These are phyloP conservation scores for Dichetophora obliterata DNA, from an alignment of 2,888 invertebrate genomes.

Conservation along the genomic window DNA sequence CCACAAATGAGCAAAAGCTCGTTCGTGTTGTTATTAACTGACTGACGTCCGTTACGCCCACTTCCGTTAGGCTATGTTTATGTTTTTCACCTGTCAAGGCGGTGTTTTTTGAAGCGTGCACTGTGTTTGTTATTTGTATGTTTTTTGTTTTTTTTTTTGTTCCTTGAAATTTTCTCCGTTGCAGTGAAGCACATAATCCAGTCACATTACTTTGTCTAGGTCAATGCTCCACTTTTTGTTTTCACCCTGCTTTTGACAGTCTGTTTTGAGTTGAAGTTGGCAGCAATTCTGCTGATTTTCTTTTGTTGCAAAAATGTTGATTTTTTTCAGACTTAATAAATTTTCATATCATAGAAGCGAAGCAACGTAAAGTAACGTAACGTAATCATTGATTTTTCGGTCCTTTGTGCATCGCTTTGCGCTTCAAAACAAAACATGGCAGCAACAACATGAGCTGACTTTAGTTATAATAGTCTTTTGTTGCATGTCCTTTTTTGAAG, in stretches of 20 bases:
- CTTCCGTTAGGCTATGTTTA: conserved; percentile 19
- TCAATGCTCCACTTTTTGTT: conserved; percentile 35
- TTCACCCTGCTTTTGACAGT: background rate
- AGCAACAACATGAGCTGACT: too few species aligned
- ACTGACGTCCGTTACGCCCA: background rate
- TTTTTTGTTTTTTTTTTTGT: background rate
- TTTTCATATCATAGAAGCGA: background rate
- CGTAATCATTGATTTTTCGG: too few species aligned
- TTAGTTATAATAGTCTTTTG: too few species aligned
- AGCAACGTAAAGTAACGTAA: too few species aligned
- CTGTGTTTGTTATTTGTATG: background rate
- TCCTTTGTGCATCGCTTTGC: too few species aligned
- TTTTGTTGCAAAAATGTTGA: background rate
- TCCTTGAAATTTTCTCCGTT: background rate
- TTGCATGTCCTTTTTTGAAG: too few species aligned
- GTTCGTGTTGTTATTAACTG: background rate
- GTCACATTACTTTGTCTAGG: conserved; percentile 38
- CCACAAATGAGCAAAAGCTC: conserved; percentile 18
- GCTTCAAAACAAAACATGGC: too few species aligned
- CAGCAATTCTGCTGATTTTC: background rate
- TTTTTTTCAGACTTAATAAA: background rate
- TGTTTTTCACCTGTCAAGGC: conserved; percentile 35
- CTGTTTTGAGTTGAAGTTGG: background rate
- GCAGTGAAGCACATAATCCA: conserved; percentile 35
- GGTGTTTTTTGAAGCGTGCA: background rate